Percentiles rank a stretch among this genome's conserved stretches.
Evolutionary conservation across 2,888 invertebrate species (phyloP).

Genomic region (Chloroclystis v-ata): DNA sequence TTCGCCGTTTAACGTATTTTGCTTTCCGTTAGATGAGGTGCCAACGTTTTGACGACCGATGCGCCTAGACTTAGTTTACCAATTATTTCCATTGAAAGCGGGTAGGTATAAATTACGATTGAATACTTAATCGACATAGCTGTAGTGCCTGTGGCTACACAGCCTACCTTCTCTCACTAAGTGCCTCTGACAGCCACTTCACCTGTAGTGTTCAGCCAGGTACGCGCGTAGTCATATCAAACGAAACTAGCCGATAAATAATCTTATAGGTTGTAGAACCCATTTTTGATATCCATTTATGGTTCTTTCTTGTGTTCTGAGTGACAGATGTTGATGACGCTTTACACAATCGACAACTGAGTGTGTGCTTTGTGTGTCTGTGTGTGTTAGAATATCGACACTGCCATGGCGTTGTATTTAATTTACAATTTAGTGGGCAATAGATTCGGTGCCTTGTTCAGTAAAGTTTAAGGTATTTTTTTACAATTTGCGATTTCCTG

Average conservation of each 20-base stretch:
- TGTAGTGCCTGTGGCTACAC: slow-evolving; percentile 26
- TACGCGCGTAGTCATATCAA: slow-evolving; percentile 62
- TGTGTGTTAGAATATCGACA: slow-evolving; percentile 35
- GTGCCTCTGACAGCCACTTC: slow-evolving; percentile 48
- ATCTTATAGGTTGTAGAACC: slow-evolving; percentile 42
- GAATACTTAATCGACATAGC: slow-evolving; percentile 6
- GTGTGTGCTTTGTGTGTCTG: slow-evolving; percentile 33
- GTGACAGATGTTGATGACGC: slow-evolving; percentile 36
- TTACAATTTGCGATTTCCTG: slow-evolving; percentile 9
- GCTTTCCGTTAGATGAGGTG: slow-evolving; percentile 44
- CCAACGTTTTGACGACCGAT: slow-evolving; percentile 25
- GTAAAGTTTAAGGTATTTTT: slow-evolving; percentile 11
- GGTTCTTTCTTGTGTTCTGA: slow-evolving; percentile 40
- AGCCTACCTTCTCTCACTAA: slow-evolving; percentile 44
- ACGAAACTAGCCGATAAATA: slow-evolving; percentile 54
- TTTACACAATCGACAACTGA: slow-evolving; percentile 57
- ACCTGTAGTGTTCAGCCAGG: slow-evolving; percentile 58
- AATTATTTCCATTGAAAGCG: neutral
- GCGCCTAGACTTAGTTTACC: neutral
- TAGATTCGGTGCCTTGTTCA: slow-evolving; percentile 22
- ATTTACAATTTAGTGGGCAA: slow-evolving; percentile 23
- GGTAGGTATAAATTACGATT: too few species aligned
- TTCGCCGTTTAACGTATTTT: slow-evolving; percentile 35
- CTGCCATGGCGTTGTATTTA: slow-evolving; percentile 57
- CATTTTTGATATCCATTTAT: slow-evolving; percentile 50